Conservation (phyloP, 1,140 invertebrate species). For the Megathymus violae region DNA sequence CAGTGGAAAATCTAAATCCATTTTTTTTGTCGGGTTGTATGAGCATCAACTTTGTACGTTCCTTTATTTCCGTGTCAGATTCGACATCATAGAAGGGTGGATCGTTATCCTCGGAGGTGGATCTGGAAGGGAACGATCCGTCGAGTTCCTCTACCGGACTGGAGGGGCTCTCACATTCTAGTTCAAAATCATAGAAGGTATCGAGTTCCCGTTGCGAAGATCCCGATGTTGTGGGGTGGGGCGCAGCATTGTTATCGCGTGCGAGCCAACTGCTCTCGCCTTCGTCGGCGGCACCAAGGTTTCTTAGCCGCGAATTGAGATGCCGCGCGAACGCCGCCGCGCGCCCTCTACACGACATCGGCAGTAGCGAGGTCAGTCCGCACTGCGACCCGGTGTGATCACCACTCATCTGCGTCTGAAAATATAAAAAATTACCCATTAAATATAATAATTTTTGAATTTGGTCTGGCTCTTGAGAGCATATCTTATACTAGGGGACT, state of each 20-base stretch:
- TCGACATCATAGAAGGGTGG: constrained; percentile 79
- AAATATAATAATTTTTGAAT: too few species aligned
- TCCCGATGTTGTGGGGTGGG: constrained; percentile 73
- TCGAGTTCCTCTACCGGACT: constrained; percentile 87
- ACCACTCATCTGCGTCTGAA: constrained; percentile 83
- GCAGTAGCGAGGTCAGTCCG: constrained; percentile 80
- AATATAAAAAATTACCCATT: constrained; percentile 28
- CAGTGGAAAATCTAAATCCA: constrained; percentile 72
- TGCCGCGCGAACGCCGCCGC: constrained; percentile 91
- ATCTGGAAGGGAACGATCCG: constrained; percentile 72
- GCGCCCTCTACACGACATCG: constrained; percentile 89
- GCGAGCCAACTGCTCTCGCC: constrained; percentile 80
- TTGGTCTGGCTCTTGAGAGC: too few species aligned
- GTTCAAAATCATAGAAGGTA: constrained; percentile 85
- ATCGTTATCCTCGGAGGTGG: constrained; percentile 76
- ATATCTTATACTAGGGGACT: too few species aligned
- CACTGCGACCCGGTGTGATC: constrained; percentile 77
- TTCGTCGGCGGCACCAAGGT: constrained; percentile 84
- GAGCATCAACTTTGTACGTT: constrained; percentile 58
- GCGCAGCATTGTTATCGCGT: constrained; percentile 50
- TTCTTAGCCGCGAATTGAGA: constrained; percentile 88
- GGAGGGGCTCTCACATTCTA: constrained; percentile 86
- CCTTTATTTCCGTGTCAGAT: constrained; percentile 60
- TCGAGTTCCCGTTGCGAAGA: constrained; percentile 75
- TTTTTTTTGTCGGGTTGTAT: constrained; percentile 70